Conservation (phyloP, 2,113 vertebrate species). For the Petrocephalus microphthalmus region DNA sequence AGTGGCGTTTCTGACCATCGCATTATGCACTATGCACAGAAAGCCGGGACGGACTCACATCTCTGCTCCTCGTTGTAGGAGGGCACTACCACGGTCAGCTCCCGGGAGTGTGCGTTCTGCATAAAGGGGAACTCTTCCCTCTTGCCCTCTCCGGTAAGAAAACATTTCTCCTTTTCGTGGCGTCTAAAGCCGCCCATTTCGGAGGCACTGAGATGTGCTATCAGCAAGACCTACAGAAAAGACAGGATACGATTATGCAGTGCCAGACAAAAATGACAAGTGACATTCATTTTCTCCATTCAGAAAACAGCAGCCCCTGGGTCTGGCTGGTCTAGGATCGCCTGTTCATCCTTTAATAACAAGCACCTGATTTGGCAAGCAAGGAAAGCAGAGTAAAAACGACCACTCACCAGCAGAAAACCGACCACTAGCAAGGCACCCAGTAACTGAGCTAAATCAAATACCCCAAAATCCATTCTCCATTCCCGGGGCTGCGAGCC, state of each 20-base stretch:
- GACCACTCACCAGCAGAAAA: conserved; percentile 50
- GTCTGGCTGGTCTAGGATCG: not conserved
- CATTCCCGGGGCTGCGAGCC: conserved; percentile 13
- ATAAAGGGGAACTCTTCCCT: conserved; percentile 71
- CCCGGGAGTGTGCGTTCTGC: conserved; percentile 66
- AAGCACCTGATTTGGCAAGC: not conserved
- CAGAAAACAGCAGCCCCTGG: not conserved
- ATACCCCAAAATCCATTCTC: conserved; percentile 52
- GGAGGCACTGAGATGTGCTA: conserved; percentile 74
- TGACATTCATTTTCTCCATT: not conserved
- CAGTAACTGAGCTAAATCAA: conserved; percentile 46
- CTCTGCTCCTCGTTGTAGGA: conserved; percentile 87
- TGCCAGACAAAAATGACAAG: not conserved
- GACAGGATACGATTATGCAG: not conserved
- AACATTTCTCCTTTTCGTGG: conserved; percentile 73
- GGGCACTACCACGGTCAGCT: conserved; percentile 84
- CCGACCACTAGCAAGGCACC: conserved; percentile 39
- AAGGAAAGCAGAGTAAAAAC: not conserved
- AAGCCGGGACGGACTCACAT: conserved; percentile 48
- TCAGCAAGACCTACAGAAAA: conserved; percentile 57
- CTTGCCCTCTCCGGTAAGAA: conserved; percentile 57
- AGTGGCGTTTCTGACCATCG: not conserved
- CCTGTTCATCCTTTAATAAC: not conserved
- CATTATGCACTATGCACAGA: not conserved
- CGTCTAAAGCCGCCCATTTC: conserved; percentile 57